Evolutionary conservation across 2,113 vertebrate species (phyloP).

Genomic region (Ctenodactylus gundi): DNA sequence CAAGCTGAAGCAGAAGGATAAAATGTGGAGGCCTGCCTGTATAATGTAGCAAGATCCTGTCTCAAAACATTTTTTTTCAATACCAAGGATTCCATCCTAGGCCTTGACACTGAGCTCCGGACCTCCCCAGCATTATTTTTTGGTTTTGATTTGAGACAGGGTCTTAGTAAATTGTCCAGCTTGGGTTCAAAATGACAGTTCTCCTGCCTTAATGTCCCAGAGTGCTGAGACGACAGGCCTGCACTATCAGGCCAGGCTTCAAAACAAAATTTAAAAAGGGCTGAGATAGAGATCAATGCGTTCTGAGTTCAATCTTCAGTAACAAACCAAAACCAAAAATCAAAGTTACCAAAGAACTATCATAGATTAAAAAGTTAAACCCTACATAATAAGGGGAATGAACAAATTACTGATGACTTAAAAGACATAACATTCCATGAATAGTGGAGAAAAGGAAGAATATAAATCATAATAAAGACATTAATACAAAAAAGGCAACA

Average conservation of each 20-base stretch:
- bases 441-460: not conserved
- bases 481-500: not conserved
- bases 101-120: too few species aligned
- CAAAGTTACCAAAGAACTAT: not conserved
- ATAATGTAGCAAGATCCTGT: not conserved
- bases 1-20: not conserved
- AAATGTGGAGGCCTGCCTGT: not conserved
- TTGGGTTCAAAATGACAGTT: too few species aligned
- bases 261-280: not conserved
- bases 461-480: conserved; percentile 34
- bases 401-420: not conserved
- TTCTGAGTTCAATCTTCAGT: not conserved
- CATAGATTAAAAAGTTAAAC: conserved; percentile 19
- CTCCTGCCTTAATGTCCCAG: too few species aligned
- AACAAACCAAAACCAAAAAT: not conserved
- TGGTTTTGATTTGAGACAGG: too few species aligned
- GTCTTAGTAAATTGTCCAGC: too few species aligned
- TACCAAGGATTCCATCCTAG: too few species aligned
- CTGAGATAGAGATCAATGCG: not conserved
- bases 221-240: too few species aligned
- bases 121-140: too few species aligned
- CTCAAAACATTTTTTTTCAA: too few species aligned
- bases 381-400: not conserved
- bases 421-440: conserved; percentile 11
- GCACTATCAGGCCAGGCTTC: too few species aligned